These are phyloP conservation scores for Nerophis ophidion DNA, from an alignment of 2,113 vertebrate species.

Conservation along the genomic window DNA sequence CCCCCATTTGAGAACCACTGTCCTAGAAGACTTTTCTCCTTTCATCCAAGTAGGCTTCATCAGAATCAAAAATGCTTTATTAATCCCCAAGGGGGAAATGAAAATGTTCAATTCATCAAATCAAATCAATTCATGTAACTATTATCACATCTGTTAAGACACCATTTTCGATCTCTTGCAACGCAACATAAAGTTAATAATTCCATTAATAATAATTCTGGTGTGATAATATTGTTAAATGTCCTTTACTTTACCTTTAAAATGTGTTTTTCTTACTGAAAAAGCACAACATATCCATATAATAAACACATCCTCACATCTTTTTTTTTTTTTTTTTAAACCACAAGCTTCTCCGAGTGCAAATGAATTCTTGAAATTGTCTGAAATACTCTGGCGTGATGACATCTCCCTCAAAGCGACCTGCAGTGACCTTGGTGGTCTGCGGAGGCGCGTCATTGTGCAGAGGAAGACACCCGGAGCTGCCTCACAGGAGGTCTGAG, in stretches of 20 bases:
- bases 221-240: too few relatives aligned
- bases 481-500: slow-evolving; percentile 32
- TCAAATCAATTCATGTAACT: too few relatives aligned
- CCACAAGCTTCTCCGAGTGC: background rate
- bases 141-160: too few relatives aligned
- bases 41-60: too few relatives aligned
- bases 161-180: too few relatives aligned
- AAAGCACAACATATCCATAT: background rate
- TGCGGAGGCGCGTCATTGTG: slow-evolving; percentile 15
- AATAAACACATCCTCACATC: background rate
- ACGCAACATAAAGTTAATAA: too few relatives aligned
- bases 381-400: background rate
- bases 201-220: background rate
- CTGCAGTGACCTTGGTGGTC: slow-evolving; percentile 21
- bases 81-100: too few relatives aligned
- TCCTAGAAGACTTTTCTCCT: too few relatives aligned
- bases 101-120: too few relatives aligned
- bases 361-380: background rate
- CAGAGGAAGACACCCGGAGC: slow-evolving; percentile 31
- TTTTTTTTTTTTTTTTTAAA: background rate
- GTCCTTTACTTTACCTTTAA: too few relatives aligned
- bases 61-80: too few relatives aligned
- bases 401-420: background rate
- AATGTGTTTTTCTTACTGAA: background rate
- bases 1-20: too few relatives aligned